Percentiles rank a stretch among this genome's conserved stretches.
phyloP scores from a whole-genome alignment of 1,140 invertebrate genomes.

The Drosophila serrata region DNA sequence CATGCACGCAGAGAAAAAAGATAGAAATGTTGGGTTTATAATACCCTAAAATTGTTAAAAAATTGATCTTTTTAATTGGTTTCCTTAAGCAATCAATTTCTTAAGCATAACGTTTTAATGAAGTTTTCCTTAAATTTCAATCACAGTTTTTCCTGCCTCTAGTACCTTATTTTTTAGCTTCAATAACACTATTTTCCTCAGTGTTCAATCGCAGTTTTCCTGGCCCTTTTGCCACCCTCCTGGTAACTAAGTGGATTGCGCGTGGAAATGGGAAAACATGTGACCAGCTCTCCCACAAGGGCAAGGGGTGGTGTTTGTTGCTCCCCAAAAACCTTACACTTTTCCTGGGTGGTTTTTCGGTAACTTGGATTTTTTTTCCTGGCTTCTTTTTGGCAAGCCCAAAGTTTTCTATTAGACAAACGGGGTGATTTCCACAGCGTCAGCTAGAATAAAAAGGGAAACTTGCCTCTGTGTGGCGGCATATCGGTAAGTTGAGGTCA shows the following conservation, averaged over 20 bases:
- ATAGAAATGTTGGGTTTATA: background rate
- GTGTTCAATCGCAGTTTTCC: conserved; percentile 17
- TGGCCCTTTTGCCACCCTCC: conserved; percentile 28
- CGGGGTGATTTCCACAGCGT: conserved; percentile 71
- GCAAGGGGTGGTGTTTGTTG: conserved; percentile 30
- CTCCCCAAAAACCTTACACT: conserved; percentile 17
- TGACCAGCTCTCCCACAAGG: conserved; percentile 40
- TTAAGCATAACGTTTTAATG: too few relatives aligned
- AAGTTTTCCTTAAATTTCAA: background rate
- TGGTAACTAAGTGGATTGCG: conserved; percentile 69
- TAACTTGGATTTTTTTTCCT: conserved; percentile 8
- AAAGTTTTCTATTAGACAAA: conserved; percentile 77
- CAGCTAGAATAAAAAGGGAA: conserved; percentile 52
- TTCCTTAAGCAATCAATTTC: too few relatives aligned
- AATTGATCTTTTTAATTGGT: background rate
- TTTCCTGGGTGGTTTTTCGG: conserved; percentile 38
- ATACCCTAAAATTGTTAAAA: background rate
- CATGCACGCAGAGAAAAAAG: conserved; percentile 11
- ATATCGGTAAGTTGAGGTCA: conserved; percentile 76
- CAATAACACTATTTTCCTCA: background rate
- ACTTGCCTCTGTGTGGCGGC: conserved; percentile 26
- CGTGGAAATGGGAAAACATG: conserved; percentile 61
- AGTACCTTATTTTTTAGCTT: background rate
- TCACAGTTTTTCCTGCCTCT: background rate
- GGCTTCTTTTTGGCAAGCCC: conserved; percentile 32